These are phyloP conservation scores for Pollicipes pollicipes DNA, from an alignment of 1,140 invertebrate genomes.

Conservation along the genomic window DNA sequence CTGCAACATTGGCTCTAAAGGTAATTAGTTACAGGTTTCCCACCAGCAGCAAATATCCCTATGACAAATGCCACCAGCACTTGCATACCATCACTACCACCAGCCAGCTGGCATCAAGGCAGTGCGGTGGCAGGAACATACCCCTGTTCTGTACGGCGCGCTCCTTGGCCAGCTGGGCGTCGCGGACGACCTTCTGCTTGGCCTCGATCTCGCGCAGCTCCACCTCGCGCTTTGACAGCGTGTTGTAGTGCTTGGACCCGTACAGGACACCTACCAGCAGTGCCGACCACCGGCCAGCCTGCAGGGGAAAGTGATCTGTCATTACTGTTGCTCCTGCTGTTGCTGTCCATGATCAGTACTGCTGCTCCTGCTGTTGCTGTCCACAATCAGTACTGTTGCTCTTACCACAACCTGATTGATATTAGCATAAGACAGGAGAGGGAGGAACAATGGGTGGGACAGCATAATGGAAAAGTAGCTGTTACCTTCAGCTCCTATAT, in stretches of 20 bases:
- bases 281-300: constrained; percentile 21
- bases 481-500: too few relatives aligned
- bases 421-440: too few relatives aligned
- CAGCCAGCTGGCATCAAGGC: constrained; percentile 8
- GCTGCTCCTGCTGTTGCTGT: too few relatives aligned
- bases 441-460: too few relatives aligned
- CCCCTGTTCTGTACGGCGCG: constrained; percentile 16
- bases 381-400: too few relatives aligned
- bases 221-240: constrained; percentile 15
- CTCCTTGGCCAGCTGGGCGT: constrained; percentile 17
- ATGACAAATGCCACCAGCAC: background rate
- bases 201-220: constrained; percentile 19
- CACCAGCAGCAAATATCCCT: background rate
- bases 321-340: too few relatives aligned
- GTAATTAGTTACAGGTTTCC: too few relatives aligned
- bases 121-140: constrained; percentile 10
- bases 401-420: too few relatives aligned
- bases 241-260: constrained; percentile 18
- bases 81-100: background rate
- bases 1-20: too few relatives aligned
- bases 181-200: constrained; percentile 17
- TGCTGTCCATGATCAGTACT: too few relatives aligned
- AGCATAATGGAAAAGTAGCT: too few relatives aligned
- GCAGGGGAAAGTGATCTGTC: too few relatives aligned
- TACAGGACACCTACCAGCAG: constrained; percentile 19